A percentile compares a stretch with the other conserved stretches of the same genome.
These are phyloP conservation scores for Cerceris rybyensis DNA, from an alignment of 2,888 invertebrate genomes.

Conservation along the genomic window DNA sequence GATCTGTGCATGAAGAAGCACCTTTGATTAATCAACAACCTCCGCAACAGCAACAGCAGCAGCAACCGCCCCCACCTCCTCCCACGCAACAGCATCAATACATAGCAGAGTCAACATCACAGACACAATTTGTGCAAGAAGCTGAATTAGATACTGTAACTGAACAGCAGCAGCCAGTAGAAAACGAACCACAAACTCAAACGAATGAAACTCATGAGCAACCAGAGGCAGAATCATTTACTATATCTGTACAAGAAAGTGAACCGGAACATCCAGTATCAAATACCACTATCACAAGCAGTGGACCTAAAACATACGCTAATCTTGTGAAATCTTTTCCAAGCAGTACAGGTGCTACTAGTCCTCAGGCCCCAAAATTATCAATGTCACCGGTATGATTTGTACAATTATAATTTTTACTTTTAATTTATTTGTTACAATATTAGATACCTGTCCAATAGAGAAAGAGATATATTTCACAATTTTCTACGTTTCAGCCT, in stretches of 20 bases:
- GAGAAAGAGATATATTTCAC: neutral
- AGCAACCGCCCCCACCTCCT: constrained; percentile 60
- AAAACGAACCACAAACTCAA: constrained; percentile 75
- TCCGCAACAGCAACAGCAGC: constrained; percentile 69
- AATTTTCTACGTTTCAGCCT: constrained; percentile 72
- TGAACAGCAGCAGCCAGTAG: constrained; percentile 66
- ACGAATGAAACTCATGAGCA: constrained; percentile 77
- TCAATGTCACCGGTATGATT: constrained; percentile 81
- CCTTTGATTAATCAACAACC: constrained; percentile 76
- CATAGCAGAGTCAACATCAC: constrained; percentile 69
- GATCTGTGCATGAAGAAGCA: constrained; percentile 80
- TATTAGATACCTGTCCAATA: neutral
- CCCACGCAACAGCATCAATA: constrained; percentile 73
- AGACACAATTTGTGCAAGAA: constrained; percentile 78
- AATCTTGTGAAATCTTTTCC: constrained; percentile 89
- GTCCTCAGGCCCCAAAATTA: constrained; percentile 79
- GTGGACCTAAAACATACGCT: constrained; percentile 92
- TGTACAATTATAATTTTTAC: neutral
- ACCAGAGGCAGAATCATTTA: constrained; percentile 74
- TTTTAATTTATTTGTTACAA: neutral
- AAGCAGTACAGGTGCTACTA: constrained; percentile 72
- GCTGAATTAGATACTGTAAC: constrained; percentile 70
- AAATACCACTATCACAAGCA: constrained; percentile 79
- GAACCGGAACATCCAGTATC: constrained; percentile 81
- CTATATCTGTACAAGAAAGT: constrained; percentile 78